Conservation (phyloP, 2,113 vertebrate genomes). For the Cebus imitator region DNA sequence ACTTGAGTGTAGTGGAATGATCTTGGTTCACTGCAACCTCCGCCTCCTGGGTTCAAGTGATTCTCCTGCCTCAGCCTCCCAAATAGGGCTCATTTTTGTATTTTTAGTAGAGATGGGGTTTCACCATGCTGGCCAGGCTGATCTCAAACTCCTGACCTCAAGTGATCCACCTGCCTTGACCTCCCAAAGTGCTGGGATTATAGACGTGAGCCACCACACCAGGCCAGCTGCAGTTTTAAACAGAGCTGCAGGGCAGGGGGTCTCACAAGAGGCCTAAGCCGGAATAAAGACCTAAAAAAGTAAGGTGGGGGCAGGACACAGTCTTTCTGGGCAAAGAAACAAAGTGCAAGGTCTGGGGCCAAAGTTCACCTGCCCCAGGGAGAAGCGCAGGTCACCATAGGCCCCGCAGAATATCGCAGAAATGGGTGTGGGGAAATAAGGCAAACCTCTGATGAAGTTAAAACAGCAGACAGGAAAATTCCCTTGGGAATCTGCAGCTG, state of each 20-base stretch:
- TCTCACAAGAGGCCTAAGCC: background rate
- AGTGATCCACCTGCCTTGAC: no score
- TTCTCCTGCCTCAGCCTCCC: no score
- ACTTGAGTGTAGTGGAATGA: no score
- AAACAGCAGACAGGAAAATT: background rate
- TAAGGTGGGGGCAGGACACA: rapidly evolving
- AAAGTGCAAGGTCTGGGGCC: background rate
- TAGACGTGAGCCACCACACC: no score
- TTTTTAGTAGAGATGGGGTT: no score
- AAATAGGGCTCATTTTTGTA: no score
- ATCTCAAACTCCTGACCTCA: no score
- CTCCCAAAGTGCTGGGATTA: no score
- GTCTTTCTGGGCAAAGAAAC: background rate
- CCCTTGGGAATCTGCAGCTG: background rate
- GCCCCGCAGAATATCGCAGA: background rate
- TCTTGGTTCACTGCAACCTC: no score
- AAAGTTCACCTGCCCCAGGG: background rate
- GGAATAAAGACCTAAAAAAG: background rate
- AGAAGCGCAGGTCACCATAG: background rate
- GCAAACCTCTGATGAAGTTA: background rate
- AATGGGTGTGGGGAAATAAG: background rate
- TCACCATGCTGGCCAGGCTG: no score
- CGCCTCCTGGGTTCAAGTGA: no score
- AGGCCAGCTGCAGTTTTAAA: no score
- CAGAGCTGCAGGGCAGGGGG: background rate